Percentiles rank a stretch among this genome's conserved stretches.
phyloP scores from a whole-genome alignment of 2,888 invertebrate species.

The Drosophila formosana region DNA sequence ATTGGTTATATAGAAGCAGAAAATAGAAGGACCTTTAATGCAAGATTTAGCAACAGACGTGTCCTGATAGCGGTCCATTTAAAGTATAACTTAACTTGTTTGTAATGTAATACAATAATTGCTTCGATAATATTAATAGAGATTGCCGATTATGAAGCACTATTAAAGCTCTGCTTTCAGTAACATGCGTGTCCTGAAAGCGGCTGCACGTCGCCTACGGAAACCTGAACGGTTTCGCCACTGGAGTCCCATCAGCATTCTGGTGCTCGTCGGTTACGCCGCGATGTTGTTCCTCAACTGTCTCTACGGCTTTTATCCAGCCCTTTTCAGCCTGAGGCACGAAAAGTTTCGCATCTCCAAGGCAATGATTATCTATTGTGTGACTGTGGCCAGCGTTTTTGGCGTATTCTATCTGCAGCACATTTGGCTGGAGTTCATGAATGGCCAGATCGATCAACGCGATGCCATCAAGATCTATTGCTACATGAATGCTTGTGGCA shows the following conservation, averaged over 20 bases:
- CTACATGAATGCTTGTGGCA: slow-evolving; percentile 73
- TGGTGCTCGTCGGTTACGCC: neutral
- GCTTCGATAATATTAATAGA: neutral
- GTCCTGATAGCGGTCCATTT: no score
- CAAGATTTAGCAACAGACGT: no score
- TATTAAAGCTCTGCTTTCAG: neutral
- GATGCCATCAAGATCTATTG: slow-evolving; percentile 72
- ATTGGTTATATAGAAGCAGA: no score
- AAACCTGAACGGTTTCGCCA: neutral
- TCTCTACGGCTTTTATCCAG: slow-evolving; percentile 12
- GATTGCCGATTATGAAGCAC: neutral
- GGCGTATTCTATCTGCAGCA: slow-evolving; percentile 5
- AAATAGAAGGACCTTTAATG: no score
- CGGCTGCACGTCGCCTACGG: neutral
- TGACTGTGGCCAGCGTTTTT: neutral
- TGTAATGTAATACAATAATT: slow-evolving; percentile 5
- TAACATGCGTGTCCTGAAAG: slow-evolving; percentile 16
- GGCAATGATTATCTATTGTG: slow-evolving; percentile 6
- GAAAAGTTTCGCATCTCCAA: neutral
- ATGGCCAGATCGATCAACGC: slow-evolving; percentile 55
- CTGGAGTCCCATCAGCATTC: slow-evolving; percentile 8
- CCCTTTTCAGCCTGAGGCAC: neutral
- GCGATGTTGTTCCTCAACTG: neutral
- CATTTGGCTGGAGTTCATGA: slow-evolving; percentile 7
- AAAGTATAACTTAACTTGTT: no score